A percentile compares a stretch with the other conserved stretches of the same genome.
Evolutionary conservation across 2,797 vertebrate species (phyloP).

Genomic region (Rhodeus uyekii): DNA sequence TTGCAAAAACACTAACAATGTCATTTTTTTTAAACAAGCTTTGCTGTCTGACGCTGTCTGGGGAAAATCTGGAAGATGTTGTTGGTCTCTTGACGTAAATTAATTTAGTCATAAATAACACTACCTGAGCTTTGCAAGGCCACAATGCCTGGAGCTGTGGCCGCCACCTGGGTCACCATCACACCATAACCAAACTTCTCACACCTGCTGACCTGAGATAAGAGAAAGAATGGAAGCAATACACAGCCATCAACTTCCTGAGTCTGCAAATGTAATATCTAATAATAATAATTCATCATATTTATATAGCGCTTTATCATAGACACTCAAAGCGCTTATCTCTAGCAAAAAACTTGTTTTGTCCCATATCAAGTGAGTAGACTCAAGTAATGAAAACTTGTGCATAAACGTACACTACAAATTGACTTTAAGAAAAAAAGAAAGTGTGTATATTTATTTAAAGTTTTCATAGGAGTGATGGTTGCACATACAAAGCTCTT

Average conservation of each 20-base stretch:
- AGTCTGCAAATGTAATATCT: neutral
- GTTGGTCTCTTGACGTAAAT: neutral
- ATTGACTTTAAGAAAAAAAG: too few species aligned
- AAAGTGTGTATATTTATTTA: too few species aligned
- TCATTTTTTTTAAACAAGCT: constrained; percentile 5
- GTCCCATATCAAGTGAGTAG: neutral
- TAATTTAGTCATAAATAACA: neutral
- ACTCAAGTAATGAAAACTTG: neutral
- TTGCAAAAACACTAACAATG: constrained; percentile 18
- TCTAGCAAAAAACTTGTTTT: too few species aligned
- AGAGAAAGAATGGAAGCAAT: neutral
- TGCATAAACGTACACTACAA: neutral
- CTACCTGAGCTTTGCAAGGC: constrained; percentile 88
- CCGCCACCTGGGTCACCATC: constrained; percentile 89
- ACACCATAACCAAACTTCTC: constrained; percentile 88
- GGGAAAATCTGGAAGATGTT: neutral
- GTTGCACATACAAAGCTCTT: too few species aligned
- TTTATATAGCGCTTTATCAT: too few species aligned
- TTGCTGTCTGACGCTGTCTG: neutral
- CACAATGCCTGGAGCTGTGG: constrained; percentile 82
- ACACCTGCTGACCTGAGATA: constrained; percentile 82
- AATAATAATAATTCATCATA: too few species aligned
- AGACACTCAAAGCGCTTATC: too few species aligned
- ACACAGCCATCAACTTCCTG: neutral
- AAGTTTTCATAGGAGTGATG: too few species aligned